Evolutionary conservation across 2,797 vertebrate genomes (phyloP).

Genomic region (Peromyscus nudipes): DNA sequence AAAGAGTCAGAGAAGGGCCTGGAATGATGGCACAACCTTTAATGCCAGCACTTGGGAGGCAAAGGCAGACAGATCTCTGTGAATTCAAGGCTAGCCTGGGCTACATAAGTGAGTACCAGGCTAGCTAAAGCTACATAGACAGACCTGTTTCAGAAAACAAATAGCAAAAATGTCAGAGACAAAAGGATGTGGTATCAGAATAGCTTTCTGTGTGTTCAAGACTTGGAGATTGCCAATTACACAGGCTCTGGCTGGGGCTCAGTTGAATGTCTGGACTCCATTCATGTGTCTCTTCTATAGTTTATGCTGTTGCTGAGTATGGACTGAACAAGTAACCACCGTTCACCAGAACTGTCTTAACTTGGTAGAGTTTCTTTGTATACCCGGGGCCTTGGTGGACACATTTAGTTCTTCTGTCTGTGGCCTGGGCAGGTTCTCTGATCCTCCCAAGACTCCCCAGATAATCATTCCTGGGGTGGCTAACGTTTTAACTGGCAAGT

Average conservation of each 20-base stretch:
- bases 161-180: neutral
- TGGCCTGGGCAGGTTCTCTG: neutral
- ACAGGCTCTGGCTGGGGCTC: neutral
- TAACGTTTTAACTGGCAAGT: neutral
- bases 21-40: neutral
- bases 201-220: neutral
- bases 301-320: neutral
- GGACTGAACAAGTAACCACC: neutral
- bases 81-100: too few species aligned
- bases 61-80: too few species aligned
- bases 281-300: neutral
- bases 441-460: neutral
- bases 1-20: neutral
- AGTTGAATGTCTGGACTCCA: neutral
- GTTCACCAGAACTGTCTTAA: neutral
- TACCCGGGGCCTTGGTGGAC: neutral
- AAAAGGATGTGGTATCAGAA: neutral
- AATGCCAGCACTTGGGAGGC: too few species aligned
- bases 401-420: neutral
- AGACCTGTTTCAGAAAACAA: neutral
- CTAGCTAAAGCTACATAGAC: neutral
- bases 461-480: neutral
- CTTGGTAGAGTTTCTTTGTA: neutral
- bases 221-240: neutral
- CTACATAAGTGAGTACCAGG: neutral